Conservation (phyloP, 2,113 vertebrate genomes). For the Lates calcarifer region DNA sequence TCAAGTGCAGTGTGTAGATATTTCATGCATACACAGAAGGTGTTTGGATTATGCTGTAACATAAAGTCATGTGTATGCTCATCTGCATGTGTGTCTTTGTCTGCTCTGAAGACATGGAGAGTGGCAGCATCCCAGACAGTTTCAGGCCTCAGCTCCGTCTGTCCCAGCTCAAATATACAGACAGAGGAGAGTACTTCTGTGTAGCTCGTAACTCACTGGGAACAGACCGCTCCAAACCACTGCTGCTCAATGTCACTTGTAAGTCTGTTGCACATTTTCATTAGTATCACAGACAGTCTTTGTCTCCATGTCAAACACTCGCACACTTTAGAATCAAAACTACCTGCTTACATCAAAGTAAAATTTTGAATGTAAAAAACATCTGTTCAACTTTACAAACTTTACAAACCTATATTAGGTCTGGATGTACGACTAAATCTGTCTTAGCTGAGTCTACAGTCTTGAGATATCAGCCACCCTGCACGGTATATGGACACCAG, state of each 20-base stretch:
- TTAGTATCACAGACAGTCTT: background rate
- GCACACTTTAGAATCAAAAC: background rate
- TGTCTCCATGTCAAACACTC: background rate
- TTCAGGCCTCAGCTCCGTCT: slow-evolving; percentile 82
- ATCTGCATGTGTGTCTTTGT: background rate
- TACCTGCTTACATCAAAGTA: background rate
- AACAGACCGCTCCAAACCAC: slow-evolving; percentile 77
- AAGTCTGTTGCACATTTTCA: slow-evolving; percentile 37
- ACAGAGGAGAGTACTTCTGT: slow-evolving; percentile 84
- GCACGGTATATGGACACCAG: no score
- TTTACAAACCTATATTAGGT: background rate
- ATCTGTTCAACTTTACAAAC: no score
- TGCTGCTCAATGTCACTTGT: slow-evolving; percentile 85
- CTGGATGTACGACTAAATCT: background rate
- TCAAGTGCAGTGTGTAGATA: background rate
- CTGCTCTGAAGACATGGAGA: slow-evolving; percentile 76
- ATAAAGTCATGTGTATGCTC: background rate
- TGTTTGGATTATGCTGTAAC: background rate
- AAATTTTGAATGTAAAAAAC: background rate
- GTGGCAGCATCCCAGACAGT: slow-evolving; percentile 84
- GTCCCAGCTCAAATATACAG: slow-evolving; percentile 74
- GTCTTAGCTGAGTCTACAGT: background rate
- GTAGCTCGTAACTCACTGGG: slow-evolving; percentile 84
- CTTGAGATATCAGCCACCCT: background rate
- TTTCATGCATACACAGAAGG: background rate